Conservation (phyloP, 2,888 invertebrate species). For the Aleiodes leptofemur region DNA sequence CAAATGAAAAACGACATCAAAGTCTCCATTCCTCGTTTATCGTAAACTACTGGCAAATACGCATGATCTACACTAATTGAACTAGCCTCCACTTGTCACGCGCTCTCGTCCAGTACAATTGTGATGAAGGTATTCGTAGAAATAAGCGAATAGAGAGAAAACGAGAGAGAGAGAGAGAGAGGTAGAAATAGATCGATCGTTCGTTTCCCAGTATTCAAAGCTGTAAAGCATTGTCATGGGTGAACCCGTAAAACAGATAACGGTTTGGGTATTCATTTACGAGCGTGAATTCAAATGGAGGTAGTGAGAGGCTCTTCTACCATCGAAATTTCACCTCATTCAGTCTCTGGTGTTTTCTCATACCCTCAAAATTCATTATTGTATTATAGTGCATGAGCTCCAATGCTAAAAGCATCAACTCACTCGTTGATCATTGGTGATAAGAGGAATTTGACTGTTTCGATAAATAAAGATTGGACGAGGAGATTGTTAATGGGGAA, state of each 20-base stretch:
- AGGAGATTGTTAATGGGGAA: too few species aligned
- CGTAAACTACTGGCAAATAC: constrained; percentile 24
- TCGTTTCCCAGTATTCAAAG: neutral
- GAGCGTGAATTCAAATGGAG: neutral
- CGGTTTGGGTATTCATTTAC: constrained; percentile 42
- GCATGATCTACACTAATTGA: constrained; percentile 39
- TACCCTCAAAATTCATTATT: constrained; percentile 16
- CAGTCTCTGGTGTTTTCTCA: constrained; percentile 6
- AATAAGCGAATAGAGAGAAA: neutral
- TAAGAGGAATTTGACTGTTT: too few species aligned
- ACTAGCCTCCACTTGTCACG: constrained; percentile 37
- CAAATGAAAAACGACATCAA: too few species aligned
- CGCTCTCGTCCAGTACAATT: constrained; percentile 8
- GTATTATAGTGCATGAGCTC: neutral
- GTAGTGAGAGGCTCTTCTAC: neutral
- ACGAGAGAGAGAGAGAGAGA: constrained; percentile 6
- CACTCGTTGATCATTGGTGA: too few species aligned
- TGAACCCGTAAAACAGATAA: constrained; percentile 55
- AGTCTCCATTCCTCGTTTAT: too few species aligned
- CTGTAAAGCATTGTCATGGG: constrained; percentile 6
- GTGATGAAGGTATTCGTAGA: too few species aligned
- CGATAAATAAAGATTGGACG: too few species aligned
- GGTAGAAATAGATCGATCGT: constrained; percentile 10
- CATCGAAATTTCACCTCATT: constrained; percentile 17
- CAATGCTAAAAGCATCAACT: too few species aligned